These are phyloP conservation scores for Metellina segmentata DNA, from an alignment of 2,888 invertebrate species.

Conservation along the genomic window DNA sequence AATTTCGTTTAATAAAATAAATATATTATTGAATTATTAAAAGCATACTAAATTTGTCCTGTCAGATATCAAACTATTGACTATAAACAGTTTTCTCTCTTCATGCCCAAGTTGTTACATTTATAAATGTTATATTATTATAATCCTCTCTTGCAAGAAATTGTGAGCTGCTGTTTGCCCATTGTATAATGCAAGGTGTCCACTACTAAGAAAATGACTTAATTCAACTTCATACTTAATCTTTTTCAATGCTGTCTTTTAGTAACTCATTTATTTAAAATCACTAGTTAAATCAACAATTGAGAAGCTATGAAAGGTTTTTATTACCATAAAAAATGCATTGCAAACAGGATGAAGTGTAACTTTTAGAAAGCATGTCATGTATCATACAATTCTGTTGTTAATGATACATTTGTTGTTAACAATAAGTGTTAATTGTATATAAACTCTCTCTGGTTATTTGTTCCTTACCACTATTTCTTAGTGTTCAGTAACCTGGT, in stretches of 20 bases:
- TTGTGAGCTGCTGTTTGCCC: constrained; percentile 40
- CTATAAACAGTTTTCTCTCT: constrained; percentile 55
- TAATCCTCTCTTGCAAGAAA: constrained; percentile 56
- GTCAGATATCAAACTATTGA: constrained; percentile 51
- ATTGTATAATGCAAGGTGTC: constrained; percentile 55
- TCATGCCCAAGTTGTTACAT: constrained; percentile 65
- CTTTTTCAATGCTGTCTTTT: background rate
- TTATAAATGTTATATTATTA: constrained; percentile 74
- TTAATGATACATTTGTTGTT: background rate
- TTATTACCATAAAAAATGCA: no score
- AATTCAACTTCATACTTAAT: background rate
- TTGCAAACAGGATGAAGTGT: no score
- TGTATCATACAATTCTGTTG: background rate
- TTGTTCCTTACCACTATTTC: background rate
- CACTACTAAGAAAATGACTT: constrained; percentile 51
- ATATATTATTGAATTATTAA: constrained; percentile 6
- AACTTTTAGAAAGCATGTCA: no score
- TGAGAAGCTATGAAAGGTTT: no score
- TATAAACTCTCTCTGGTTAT: background rate
- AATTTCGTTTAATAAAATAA: background rate
- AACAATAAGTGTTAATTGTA: background rate
- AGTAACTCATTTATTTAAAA: background rate
- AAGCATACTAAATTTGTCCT: constrained; percentile 15
- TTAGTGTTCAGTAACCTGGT: background rate
- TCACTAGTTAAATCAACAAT: constrained; percentile 15